These are phyloP conservation scores for Adineta ricciae DNA, from an alignment of 2,888 invertebrate species.

Conservation along the genomic window DNA sequence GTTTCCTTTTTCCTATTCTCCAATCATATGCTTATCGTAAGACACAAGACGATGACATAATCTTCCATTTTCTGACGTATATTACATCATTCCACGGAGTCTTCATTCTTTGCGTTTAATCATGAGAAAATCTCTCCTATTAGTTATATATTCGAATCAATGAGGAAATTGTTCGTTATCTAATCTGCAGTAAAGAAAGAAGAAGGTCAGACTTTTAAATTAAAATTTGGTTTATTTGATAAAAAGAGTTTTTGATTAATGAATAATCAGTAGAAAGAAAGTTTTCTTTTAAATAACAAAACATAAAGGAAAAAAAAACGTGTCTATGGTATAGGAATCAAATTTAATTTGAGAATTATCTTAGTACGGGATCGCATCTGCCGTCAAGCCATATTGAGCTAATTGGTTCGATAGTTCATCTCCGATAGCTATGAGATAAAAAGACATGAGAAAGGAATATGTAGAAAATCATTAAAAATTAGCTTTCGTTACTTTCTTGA, in stretches of 20 bases:
- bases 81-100: no score
- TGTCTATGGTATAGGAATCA: background rate
- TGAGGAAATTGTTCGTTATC: background rate
- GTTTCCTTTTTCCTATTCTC: background rate
- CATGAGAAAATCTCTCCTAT: background rate
- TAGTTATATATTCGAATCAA: background rate
- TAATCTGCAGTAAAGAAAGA: no score
- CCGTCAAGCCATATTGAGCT: background rate
- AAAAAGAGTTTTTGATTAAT: no score
- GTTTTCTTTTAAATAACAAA: no score
- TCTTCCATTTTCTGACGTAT: no score
- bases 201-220: no score
- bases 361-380: background rate
- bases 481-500: background rate
- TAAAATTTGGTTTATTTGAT: no score
- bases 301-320: background rate
- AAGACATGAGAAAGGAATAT: background rate
- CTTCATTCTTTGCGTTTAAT: background rate
- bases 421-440: background rate
- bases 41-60: background rate
- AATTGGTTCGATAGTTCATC: background rate
- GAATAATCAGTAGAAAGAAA: no score
- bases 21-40: background rate
- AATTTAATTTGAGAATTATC: background rate
- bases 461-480: background rate